Evolutionary conservation across 2,888 invertebrate species (phyloP), one percentile per base, ranked within the genome.

Genomic region (Scaptomyza polygonia): DNA sequence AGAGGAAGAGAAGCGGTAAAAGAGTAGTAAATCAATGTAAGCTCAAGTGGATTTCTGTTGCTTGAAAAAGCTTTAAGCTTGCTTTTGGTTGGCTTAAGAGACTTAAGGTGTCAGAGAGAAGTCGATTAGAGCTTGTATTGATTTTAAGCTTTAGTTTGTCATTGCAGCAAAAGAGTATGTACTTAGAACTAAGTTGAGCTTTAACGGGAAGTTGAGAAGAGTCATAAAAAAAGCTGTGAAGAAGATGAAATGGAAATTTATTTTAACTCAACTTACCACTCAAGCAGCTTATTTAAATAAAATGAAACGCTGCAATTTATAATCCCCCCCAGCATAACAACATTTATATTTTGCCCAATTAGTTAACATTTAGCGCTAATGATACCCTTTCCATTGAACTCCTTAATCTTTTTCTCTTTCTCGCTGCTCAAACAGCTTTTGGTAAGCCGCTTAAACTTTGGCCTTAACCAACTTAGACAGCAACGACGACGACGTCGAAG

Each of bases 381-480:
- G 42, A 62, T 44, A 34, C 32, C 29, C 39, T 40, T 42, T 14
- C 25, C 40, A 29, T 18, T 8, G 12, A 16, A 29, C 36, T n/a
- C 40, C 40, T 16, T 12, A 29, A 56, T 40, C n/a, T 49, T 39
- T 48, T 53, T 56, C 27, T 18, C 18, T 11, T 11, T 12, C 3
- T 21, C n/a, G 0, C 16, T 34, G 32, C 32, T 39, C 39, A 40
- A 42, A 39, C 42, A 40, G 62, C 48, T 53, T 27, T 39, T 7
- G 42, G 30, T 83, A 83, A 79, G 79, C 80, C n/a, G 83, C 83
- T 79, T 79, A 79, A 79, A 77, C 66, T 82, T 64, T 57, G 45
- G 52, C 67, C 68, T 66, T 63, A 62, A 58, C 66, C 74, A 68
- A 68, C 52, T 67, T 44, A 58, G 65, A 57, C 49, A 51, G 59